These are phyloP conservation scores for Buathra laborator DNA, from an alignment of 2,888 invertebrate genomes.

Conservation along the genomic window DNA sequence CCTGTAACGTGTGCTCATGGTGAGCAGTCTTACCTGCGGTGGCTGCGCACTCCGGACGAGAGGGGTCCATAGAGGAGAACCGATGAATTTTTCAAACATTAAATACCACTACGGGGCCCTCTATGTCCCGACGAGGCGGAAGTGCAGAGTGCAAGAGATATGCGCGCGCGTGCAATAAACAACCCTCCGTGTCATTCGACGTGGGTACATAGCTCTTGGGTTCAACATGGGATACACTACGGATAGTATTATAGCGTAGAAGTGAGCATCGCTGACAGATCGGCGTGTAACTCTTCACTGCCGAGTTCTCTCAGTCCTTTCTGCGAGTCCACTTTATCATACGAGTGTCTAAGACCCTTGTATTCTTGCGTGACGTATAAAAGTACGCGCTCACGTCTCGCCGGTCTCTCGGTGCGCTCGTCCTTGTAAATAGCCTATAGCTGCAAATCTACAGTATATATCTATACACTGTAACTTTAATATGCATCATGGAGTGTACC, in stretches of 20 bases:
- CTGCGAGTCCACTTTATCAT: constrained; percentile 62
- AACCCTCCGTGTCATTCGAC: constrained; percentile 40
- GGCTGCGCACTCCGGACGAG: not conserved
- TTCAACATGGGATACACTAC: constrained; percentile 16
- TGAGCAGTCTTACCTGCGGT: constrained; percentile 11
- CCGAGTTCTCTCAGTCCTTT: constrained; percentile 53
- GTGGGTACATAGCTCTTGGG: constrained; percentile 6
- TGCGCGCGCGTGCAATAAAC: constrained; percentile 52
- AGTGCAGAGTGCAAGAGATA: constrained; percentile 49
- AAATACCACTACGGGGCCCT: constrained; percentile 13
- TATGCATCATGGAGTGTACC: constrained; percentile 51
- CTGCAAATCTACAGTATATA: constrained; percentile 1
- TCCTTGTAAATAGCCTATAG: constrained; percentile 15
- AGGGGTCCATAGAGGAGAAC: not conserved
- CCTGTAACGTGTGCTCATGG: constrained; percentile 32
- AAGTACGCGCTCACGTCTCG: constrained; percentile 42
- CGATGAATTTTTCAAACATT: constrained; percentile 48
- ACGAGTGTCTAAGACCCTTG: constrained; percentile 62
- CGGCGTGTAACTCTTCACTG: constrained; percentile 54
- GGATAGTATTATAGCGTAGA: constrained; percentile 29
- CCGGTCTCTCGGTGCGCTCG: constrained; percentile 42
- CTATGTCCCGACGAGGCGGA: constrained; percentile 26
- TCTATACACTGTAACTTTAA: constrained; percentile 19
- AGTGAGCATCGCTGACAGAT: constrained; percentile 59
- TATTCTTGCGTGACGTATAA: constrained; percentile 61